Evolutionary conservation across 37 sponge, comb jelly and placozoan species (phyloP), one percentile per base, ranked within the genome.

Genomic region (Spongia lamella): DNA sequence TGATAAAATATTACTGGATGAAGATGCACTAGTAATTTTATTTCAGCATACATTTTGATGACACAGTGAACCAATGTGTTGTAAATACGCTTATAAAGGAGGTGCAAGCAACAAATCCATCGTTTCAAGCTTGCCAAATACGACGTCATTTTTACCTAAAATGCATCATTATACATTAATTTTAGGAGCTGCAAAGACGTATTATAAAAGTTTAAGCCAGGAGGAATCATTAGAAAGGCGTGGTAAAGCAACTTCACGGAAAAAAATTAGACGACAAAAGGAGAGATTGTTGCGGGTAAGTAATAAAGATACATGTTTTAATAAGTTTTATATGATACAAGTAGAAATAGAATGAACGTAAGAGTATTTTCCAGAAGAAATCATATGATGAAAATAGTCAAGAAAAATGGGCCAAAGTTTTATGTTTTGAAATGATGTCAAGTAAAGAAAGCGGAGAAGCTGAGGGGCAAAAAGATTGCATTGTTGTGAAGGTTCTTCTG

Each of bases 391-490:
- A 43, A 9, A 11, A 9, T 47, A 53, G 50, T 11, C 3, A 68
- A 7, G 27, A 68, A 29, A 68, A 68, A 30, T 68, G 70, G 70
- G 6, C 29, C 7, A 38, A 68, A n/a, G 70, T 68, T 11, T 9
- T 68, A n/a, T 51, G 22, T 26, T 24, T 7, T 3, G 70, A 68
- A 47, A 7, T 3, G 5, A 68, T 68, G 70, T 68, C 70, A 25
- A 68, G 70, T 43, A 53, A 68, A 22, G 70, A 68, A 29, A 68
- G 70, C 25, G n/a, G n/a, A n/a, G n/a, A n/a, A n/a, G n/a, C n/a
- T n/a, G 70, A n/a, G 11, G 16, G 14, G 53, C 53, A 68, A 9
- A n/a, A n/a, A n/a, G 70, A 68, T n/a, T n/a, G n/a, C n/a, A n/a
- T n/a, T n/a, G n/a, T n/a, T n/a, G 75, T 74, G 20, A 74, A 60